Conservation (phyloP, 2,113 vertebrate genomes). For the Ardeotis arabs region DNA sequence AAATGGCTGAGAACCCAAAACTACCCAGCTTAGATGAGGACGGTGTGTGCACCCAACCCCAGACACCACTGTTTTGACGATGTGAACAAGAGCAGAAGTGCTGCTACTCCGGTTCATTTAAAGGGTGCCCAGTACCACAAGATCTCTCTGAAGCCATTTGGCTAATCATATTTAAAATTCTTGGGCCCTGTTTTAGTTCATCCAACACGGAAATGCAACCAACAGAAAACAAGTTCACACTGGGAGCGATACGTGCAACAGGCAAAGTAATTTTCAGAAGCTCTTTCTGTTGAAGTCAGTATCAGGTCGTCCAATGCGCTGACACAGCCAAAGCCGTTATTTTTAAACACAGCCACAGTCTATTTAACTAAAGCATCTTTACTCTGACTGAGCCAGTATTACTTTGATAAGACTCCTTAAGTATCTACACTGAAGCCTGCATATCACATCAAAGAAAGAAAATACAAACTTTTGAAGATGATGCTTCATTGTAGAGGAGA, state of each 20-base stretch:
- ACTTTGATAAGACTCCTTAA: constrained; percentile 66
- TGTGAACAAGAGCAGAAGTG: not conserved
- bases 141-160: not conserved
- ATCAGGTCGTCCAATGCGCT: constrained; percentile 10
- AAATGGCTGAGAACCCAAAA: not conserved
- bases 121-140: not conserved
- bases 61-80: not conserved
- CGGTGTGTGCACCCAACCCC: not conserved
- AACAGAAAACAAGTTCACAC: not conserved
- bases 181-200: not conserved
- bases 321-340: constrained; percentile 57
- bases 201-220: not conserved
- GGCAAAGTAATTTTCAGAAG: constrained; percentile 4
- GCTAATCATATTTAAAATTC: not conserved
- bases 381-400: constrained; percentile 68
- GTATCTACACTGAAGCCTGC: not conserved
- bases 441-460: not conserved
- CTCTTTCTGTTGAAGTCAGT: constrained; percentile 22
- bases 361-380: constrained; percentile 72
- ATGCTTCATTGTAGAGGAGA: not conserved
- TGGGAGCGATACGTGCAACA: rapidly evolving
- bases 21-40: not conserved
- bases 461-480: not conserved
- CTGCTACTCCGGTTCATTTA: not conserved
- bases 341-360: constrained; percentile 63